Evolutionary conservation across 2,113 vertebrate species (phyloP), one percentile per base, ranked within the genome.

Genomic region (Tragelaphus scriptus): DNA sequence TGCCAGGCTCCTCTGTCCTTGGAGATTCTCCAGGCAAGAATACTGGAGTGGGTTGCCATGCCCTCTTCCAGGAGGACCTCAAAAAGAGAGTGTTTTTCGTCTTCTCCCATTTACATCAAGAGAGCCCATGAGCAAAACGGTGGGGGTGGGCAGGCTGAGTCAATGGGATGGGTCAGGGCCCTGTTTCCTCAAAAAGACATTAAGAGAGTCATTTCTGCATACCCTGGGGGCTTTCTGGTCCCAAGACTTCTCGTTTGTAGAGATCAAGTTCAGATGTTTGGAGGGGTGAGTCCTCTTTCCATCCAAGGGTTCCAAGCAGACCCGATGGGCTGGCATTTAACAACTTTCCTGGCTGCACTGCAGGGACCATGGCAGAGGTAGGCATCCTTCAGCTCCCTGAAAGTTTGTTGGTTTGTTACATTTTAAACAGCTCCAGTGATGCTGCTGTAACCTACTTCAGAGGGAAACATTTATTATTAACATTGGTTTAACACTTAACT

Each of bases 391-490:
- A 56, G 25, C 32, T 49, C 79, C 17, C 88, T 51, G 71, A 94
- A n/a, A 55, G 91, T 75, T 58, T 40, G 32, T 55, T 16, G 1
- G 86, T 28, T 93, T 94, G 95, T 94, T 65, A n/a, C 58, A 80
- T 77, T 88, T 96, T 61, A 96, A 96, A 55, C 53, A 88, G n/a
- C 59, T 93, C 89, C 55, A 75, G 40, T 68, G 86, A 51, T 65
- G 75, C 77, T 14, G 13, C 77, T 40, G 1, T 93, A 96, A 97
- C 95, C 98, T 92, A 95, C 16, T 92, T 96, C 0, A 13, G 65
- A 98, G 89, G 88, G 88, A 97, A 96, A 90, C 80, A 96, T 97
- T 93, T 90, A 97, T 98, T 96, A 98, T 97, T 97, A 97, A 97
- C 97, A 30, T 56, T 88, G 30, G 80, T 0, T 0, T 95, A 63